Conservation (phyloP, 2,113 vertebrate species). For the Caranx melampygus region DNA sequence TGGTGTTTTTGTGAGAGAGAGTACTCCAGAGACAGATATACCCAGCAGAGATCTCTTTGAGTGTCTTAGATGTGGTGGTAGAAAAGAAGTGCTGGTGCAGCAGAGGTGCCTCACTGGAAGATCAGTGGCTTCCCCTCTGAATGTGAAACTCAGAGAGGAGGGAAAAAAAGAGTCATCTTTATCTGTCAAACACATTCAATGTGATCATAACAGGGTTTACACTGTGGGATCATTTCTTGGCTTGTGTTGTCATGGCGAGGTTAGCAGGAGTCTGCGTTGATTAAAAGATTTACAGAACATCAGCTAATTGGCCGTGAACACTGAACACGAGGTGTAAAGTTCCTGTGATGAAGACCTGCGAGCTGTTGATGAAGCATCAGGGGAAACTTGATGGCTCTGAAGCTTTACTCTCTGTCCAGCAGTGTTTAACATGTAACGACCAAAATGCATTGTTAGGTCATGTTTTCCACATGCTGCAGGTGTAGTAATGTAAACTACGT, state of each 20-base stretch:
- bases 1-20: slow-evolving; percentile 12
- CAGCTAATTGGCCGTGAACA: slow-evolving; percentile 9
- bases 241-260: background rate
- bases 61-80: slow-evolving; percentile 48
- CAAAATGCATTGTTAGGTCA: slow-evolving; percentile 9
- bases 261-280: background rate
- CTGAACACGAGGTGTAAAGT: slow-evolving; percentile 4
- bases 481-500: too few relatives aligned
- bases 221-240: background rate
- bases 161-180: slow-evolving; percentile 21
- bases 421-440: slow-evolving; percentile 27
- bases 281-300: background rate
- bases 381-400: background rate
- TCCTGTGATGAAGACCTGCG: slow-evolving; percentile 1
- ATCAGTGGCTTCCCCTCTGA: slow-evolving; percentile 20
- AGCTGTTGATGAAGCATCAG: slow-evolving; percentile 3
- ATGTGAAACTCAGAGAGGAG: slow-evolving; percentile 13
- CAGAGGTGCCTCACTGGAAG: slow-evolving; percentile 30
- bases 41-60: slow-evolving; percentile 28
- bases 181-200: slow-evolving; percentile 20
- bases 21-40: slow-evolving; percentile 38
- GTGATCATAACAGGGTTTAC: slow-evolving; percentile 12
- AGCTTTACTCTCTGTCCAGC: slow-evolving; percentile 1
- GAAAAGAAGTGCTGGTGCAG: slow-evolving; percentile 39
- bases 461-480: background rate